Evolutionary conservation across 2,797 vertebrate species (phyloP), one percentile per base, ranked within the genome.

Genomic region (Falco berigora): DNA sequence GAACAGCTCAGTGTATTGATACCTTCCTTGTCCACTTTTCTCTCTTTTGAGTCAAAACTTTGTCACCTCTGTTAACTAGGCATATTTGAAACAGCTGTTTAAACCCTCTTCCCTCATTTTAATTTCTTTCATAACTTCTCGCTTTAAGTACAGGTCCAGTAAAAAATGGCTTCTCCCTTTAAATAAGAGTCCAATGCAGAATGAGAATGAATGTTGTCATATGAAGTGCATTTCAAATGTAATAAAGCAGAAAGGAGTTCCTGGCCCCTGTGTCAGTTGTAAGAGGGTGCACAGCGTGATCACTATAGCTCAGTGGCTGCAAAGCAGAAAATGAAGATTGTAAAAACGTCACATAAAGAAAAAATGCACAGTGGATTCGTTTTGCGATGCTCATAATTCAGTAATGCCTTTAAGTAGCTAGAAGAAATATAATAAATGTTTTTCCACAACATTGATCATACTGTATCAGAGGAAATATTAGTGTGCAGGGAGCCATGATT

Each of bases 251-350:
- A 98, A 98, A 98, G 98, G 98, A 98, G 98, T 98, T 98, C 98
- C 98, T 98, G 98, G 97, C 96, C 96, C 86, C 88, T 55, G 87
- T 97, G 98, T 98, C 98, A 98, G 98, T 98, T 98, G 98, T 98
- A 98, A 99, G 99, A 98, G 98, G 98, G 98, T 98, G 98, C 98
- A 98, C 95, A 98, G 97, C 97, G 97, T 14, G 97, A 98, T 98
- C 98, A 98, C 98, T 98, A 98, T 98, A 99, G 98, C 98, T 98
- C 98, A 98, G 98, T 98, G 98, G 98, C 98, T 99, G 99, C 99
- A 98, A 99, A 99, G 98, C 98, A 99, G 99, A 99, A 99, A 99
- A 99, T 99, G 99, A 99, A 99, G 98, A 99, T 98, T 99, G 99
- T 99, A 99, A 99, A 99, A 98, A 99, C 96, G 99, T 99, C 99